Evolutionary conservation across 2,888 invertebrate species (phyloP).

Genomic region (Dryococelus australis): DNA sequence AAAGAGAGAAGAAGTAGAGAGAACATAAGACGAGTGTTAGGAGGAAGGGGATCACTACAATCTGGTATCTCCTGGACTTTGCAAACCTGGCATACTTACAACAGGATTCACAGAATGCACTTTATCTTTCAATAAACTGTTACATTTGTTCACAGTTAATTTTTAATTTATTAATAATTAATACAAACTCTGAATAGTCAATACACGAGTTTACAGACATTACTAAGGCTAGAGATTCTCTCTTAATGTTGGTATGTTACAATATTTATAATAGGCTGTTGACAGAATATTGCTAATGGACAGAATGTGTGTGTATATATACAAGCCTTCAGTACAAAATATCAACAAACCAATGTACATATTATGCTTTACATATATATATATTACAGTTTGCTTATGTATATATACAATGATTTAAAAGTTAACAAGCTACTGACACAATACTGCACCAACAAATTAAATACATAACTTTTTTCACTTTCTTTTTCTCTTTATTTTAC

Average conservation of each 20-base stretch:
- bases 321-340: background rate
- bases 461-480: too few relatives aligned
- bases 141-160: background rate
- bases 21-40: too few relatives aligned
- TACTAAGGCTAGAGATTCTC: background rate
- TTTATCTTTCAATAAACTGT: too few relatives aligned
- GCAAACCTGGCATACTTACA: too few relatives aligned
- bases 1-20: too few relatives aligned
- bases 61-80: too few relatives aligned
- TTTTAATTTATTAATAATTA: background rate
- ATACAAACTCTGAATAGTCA: background rate
- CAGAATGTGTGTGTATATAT: background rate
- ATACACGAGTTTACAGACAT: background rate
- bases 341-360: slow-evolving; percentile 16
- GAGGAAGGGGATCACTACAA: too few relatives aligned
- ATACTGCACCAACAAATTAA: background rate
- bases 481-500: background rate
- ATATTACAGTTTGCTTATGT: slow-evolving; percentile 4
- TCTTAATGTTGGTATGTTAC: background rate
- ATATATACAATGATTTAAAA: background rate
- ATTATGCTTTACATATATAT: background rate
- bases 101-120: too few relatives aligned
- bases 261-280: background rate
- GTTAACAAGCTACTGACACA: background rate
- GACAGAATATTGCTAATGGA: slow-evolving; percentile 2